Evolutionary conservation across 1,140 invertebrate genomes (phyloP).

Genomic region (Penaeus vannamei): DNA sequence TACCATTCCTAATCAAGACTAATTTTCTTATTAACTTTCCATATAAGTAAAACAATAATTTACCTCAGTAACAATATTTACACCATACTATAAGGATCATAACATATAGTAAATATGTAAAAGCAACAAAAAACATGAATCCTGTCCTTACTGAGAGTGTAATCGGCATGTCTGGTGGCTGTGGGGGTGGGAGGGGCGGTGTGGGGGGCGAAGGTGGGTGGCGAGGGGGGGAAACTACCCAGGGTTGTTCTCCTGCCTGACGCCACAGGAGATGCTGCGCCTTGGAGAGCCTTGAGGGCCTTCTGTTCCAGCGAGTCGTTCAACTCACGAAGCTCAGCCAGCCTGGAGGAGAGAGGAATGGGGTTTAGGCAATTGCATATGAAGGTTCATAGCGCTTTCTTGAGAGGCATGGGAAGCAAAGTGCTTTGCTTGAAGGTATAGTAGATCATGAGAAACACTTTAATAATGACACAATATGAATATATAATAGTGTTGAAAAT

Average conservation of each 20-base stretch:
- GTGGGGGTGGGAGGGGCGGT: slow-evolving; percentile 61
- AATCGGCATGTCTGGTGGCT: slow-evolving; percentile 63
- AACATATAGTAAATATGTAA: background rate
- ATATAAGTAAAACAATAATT: background rate
- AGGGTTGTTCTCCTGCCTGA: slow-evolving; percentile 16
- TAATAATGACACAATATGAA: too few species aligned
- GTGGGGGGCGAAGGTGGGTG: slow-evolving; percentile 58
- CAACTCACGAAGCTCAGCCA: slow-evolving; percentile 63
- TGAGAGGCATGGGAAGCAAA: background rate
- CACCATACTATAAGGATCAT: background rate
- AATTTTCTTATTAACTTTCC: too few species aligned
- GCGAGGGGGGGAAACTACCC: slow-evolving; percentile 38
- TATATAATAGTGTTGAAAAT: too few species aligned
- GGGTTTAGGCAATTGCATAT: background rate
- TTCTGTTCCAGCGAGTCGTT: slow-evolving; percentile 64
- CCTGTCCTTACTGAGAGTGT: slow-evolving; percentile 61
- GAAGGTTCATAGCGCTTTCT: background rate
- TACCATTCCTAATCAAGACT: too few species aligned
- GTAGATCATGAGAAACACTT: too few species aligned
- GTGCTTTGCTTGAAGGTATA: too few species aligned
- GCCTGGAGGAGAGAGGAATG: slow-evolving; percentile 40
- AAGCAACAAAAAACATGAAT: background rate
- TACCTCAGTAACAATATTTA: background rate
- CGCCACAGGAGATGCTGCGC: background rate
- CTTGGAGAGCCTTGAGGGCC: slow-evolving; percentile 55